phyloP scores from a whole-genome alignment of 2,113 vertebrate genomes.

The Hypomesus transpacificus region DNA sequence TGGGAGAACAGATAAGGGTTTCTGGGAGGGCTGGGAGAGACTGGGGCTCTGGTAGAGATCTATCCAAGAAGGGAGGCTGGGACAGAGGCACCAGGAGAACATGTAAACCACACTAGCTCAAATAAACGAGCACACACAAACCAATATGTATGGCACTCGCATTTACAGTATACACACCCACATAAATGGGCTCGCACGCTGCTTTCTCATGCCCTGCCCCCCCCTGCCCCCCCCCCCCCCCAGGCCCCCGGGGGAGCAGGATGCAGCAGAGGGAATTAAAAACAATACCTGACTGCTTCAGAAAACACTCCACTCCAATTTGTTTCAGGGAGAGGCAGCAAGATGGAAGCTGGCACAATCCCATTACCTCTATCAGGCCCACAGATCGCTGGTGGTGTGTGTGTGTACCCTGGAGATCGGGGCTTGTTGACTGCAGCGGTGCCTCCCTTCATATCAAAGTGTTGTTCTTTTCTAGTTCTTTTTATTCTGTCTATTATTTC shows the following conservation, averaged over 20 bases:
- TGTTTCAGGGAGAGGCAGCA: constrained; percentile 69
- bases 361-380: constrained; percentile 85
- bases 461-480: background rate
- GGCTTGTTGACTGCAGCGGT: constrained; percentile 22
- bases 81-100: too few species aligned
- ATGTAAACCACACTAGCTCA: too few species aligned
- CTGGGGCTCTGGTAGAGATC: constrained; percentile 7
- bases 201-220: too few species aligned
- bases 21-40: constrained; percentile 17
- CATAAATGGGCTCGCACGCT: background rate
- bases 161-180: constrained; percentile 27
- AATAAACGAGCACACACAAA: too few species aligned
- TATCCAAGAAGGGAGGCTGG: too few species aligned
- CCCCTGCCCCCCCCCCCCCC: background rate
- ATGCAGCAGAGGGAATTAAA: constrained; percentile 51
- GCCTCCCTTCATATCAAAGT: background rate
- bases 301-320: constrained; percentile 72
- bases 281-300: constrained; percentile 69
- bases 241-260: background rate
- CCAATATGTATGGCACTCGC: constrained; percentile 5
- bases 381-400: constrained; percentile 67
- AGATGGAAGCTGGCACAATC: constrained; percentile 70
- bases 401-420: constrained; percentile 60
- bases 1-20: background rate
- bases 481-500: constrained; percentile 10